Percentiles rank a stretch among this genome's conserved stretches.
These are phyloP conservation scores for Trematocara caparti DNA, from an alignment of 2,797 vertebrate species.

Conservation along the genomic window DNA sequence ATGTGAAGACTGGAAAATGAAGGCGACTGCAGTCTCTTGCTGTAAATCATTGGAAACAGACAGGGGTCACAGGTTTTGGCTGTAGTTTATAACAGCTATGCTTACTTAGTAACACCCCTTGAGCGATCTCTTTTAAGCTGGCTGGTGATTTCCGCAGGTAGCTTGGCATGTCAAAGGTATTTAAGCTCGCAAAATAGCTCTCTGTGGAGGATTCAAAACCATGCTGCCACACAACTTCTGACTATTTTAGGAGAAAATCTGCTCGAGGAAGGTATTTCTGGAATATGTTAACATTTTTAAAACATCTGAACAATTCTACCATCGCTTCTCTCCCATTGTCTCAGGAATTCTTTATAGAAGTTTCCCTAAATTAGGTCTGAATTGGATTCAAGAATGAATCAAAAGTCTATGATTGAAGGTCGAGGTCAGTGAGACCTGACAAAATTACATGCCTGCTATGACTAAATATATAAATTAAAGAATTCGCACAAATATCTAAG, in stretches of 20 bases:
- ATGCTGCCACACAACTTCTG: slow-evolving; percentile 3
- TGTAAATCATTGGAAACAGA: slow-evolving; percentile 73
- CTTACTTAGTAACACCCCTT: slow-evolving; percentile 32
- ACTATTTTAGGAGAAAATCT: neutral
- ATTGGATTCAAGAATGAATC: neutral
- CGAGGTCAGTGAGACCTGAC: neutral
- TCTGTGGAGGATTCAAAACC: slow-evolving; percentile 2
- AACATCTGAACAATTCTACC: neutral
- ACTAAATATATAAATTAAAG: neutral
- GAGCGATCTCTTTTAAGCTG: neutral
- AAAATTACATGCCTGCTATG: neutral
- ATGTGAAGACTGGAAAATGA: slow-evolving; percentile 45
- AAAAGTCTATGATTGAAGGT: neutral
- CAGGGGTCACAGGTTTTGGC: slow-evolving; percentile 60
- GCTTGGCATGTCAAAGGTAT: slow-evolving; percentile 31
- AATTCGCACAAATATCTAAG: neutral
- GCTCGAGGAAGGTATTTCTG: neutral
- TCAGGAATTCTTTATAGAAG: neutral
- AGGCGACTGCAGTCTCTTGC: slow-evolving; percentile 28
- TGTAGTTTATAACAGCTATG: slow-evolving; percentile 50
- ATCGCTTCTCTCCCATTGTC: neutral
- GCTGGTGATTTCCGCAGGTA: slow-evolving; percentile 29
- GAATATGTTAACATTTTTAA: neutral
- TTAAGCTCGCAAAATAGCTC: slow-evolving; percentile 9
- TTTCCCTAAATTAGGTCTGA: neutral